These are phyloP conservation scores for Bicyclus anynana DNA, from an alignment of 1,140 invertebrate species.

Conservation along the genomic window DNA sequence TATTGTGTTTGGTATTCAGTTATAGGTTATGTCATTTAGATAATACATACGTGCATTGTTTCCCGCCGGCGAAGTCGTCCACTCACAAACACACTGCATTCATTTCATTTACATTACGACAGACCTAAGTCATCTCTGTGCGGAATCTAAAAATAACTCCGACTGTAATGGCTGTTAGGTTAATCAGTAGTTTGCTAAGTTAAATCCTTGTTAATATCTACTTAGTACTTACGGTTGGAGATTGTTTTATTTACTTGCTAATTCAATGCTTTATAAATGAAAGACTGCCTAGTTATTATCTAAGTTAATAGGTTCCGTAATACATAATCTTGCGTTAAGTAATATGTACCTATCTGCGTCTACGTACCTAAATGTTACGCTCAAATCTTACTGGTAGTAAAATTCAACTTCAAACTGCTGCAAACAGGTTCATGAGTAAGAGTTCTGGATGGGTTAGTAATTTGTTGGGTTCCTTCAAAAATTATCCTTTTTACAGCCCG, in stretches of 20 bases:
- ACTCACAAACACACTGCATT: conserved; percentile 41
- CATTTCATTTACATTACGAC: conserved; percentile 62
- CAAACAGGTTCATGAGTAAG: too few relatives aligned
- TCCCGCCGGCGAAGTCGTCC: conserved; percentile 36
- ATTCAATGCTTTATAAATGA: neutral
- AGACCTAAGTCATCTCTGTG: conserved; percentile 71
- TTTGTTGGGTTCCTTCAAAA: too few relatives aligned
- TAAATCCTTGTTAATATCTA: conserved; percentile 29
- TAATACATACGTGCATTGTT: conserved; percentile 31
- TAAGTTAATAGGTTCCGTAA: too few relatives aligned
- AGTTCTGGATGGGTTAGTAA: too few relatives aligned
- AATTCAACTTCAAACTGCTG: too few relatives aligned
- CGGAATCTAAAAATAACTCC: conserved; percentile 68
- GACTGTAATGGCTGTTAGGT: conserved; percentile 63
- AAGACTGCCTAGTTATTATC: too few relatives aligned
- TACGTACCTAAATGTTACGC: too few relatives aligned
- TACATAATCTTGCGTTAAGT: too few relatives aligned
- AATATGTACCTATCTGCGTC: too few relatives aligned
- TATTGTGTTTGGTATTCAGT: conserved; percentile 19
- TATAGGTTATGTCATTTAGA: conserved; percentile 53
- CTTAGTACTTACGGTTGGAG: conserved; percentile 1
- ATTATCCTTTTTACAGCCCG: too few relatives aligned
- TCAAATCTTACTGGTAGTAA: too few relatives aligned
- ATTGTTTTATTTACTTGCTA: conserved; percentile 16
- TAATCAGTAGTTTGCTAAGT: conserved; percentile 69